Evolutionary conservation across 2,888 invertebrate genomes (phyloP).

Genomic region (Napeogenes inachia): DNA sequence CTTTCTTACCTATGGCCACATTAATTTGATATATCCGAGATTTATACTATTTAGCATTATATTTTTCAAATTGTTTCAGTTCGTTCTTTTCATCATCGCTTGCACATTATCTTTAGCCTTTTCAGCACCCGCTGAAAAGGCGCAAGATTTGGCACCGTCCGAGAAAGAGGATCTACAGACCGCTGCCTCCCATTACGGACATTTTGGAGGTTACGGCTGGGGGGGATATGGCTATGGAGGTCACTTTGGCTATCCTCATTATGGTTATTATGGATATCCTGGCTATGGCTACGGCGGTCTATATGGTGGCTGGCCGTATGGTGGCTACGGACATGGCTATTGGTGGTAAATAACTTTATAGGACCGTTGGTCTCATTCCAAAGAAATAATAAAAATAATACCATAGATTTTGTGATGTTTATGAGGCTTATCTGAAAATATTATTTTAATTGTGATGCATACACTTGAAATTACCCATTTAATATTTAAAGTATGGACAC

Average conservation of each 20-base stretch:
- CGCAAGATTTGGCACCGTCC: conserved; percentile 44
- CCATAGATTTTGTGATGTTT: not conserved
- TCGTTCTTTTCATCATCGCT: conserved; percentile 45
- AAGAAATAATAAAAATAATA: not conserved
- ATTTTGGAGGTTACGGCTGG: conserved; percentile 37
- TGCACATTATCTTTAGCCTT: conserved; percentile 45
- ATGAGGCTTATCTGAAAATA: conserved; percentile 1
- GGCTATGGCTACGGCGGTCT: conserved; percentile 30
- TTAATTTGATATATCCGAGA: no score
- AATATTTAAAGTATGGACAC: no score
- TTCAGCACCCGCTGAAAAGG: conserved; percentile 53
- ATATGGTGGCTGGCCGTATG: conserved; percentile 31
- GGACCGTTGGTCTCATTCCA: conserved; percentile 1
- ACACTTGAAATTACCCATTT: no score
- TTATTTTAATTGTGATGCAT: conserved; percentile 12
- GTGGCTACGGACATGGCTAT: conserved; percentile 32
- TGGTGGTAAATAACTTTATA: conserved; percentile 27
- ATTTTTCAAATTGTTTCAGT: conserved; percentile 38
- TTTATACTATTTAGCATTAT: no score
- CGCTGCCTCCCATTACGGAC: conserved; percentile 63
- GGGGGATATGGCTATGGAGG: conserved; percentile 38
- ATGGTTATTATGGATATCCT: conserved; percentile 32
- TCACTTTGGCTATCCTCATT: conserved; percentile 36
- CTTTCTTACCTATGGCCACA: no score
- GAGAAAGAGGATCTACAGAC: conserved; percentile 64